Base-by-base conservation (phyloP, 1,140 invertebrate genomes). In the Octopus bimaculoides region DNA sequence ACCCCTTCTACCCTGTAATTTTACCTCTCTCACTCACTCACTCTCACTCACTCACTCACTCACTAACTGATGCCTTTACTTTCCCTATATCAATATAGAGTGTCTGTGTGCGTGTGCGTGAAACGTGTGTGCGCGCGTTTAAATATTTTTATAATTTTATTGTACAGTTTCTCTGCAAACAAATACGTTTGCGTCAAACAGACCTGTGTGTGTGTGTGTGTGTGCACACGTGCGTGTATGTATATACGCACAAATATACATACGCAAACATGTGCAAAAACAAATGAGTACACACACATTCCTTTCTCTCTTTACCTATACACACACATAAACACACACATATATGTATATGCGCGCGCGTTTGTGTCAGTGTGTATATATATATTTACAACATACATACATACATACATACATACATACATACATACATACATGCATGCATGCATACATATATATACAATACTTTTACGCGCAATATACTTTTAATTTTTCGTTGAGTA, bases 341-440 rank as follows among this genome's bases (percentile, higher is more conserved):
- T 5, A 71, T 14, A 71, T 69, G 56, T 1, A 69, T 55, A 61
- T 17, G 74, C 52, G 75, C 4, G 53, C 61, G 71, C 14, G 75
- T 80, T 7, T 52, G 76, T 69, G 76, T 73, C 41, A 55, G 79
- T 73, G 75, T 71, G 75, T 80, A 55, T 80, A 54, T 79, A 73
- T 12, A 61, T 17, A 61, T 17, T 61, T 61, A 61, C 56, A 12
- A 61, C 56, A 61, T 17, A 61, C 17, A 61, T 17, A 61, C 56
- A 61, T 17, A 17, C 56, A 61, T 17, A 61, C 56, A 69, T 74
- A 69, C 55, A 73, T 79, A 54, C 26, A 54, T 79, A 73, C n/a
- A 73, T 79, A 73, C 52, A 74, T 77, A 41, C 10, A 73, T 75
- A 73, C n/a, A 54, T 74, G 10, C 5, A 55, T 56, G 56, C 61